Conservation (phyloP, 2,797 vertebrate species). For the Sebastes miniatus region DNA sequence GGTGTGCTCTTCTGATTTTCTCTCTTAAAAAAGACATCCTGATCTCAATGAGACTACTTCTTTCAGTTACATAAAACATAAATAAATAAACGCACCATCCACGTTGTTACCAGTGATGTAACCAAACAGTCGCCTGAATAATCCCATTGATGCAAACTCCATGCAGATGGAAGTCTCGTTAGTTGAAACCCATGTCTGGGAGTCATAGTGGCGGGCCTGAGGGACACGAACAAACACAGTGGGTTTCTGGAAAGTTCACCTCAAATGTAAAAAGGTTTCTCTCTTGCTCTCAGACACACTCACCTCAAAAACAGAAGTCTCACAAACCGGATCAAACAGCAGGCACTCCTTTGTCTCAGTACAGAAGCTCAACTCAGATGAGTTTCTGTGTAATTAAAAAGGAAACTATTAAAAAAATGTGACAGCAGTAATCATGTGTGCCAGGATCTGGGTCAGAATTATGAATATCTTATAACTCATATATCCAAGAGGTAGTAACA, state of each 20-base stretch:
- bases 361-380: conserved; percentile 55
- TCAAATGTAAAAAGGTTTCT: neutral
- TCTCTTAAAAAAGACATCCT: neutral
- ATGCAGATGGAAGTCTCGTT: conserved; percentile 26
- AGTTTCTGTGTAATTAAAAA: conserved; percentile 60
- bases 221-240: neutral
- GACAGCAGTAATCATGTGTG: neutral
- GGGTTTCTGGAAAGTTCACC: neutral
- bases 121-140: conserved; percentile 70
- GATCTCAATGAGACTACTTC: neutral
- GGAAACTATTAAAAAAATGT: neutral
- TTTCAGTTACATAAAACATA: neutral
- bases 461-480: neutral
- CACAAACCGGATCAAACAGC: conserved; percentile 70
- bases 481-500: too few species aligned
- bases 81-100: neutral
- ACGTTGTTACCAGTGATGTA: conserved; percentile 78
- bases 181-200: conserved; percentile 76
- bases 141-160: conserved; percentile 41
- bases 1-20: neutral
- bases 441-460: neutral
- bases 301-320: conserved; percentile 69
- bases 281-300: conserved; percentile 7
- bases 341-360: conserved; percentile 76
- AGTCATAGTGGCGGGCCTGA: conserved; percentile 77